Conservation (phyloP, 2,113 vertebrate genomes). For the Heptranchias perlo region DNA sequence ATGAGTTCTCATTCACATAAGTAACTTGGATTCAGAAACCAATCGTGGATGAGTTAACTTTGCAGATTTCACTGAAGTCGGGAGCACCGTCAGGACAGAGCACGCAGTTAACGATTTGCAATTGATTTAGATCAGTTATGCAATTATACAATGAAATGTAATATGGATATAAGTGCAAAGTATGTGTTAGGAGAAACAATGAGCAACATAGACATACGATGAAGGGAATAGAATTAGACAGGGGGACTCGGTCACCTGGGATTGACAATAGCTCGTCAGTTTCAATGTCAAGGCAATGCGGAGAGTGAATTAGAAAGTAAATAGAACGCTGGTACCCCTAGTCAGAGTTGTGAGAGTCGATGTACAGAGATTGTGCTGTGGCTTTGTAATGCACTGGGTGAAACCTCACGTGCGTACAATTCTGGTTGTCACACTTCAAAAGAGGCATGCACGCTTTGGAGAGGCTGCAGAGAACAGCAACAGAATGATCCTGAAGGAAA, state of each 20-base stretch:
- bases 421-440: background rate
- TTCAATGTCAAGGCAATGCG: background rate
- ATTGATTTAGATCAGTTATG: constrained; percentile 16
- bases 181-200: background rate
- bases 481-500: background rate
- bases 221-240: background rate
- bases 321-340: background rate
- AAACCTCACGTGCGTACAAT: background rate
- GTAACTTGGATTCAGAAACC: background rate
- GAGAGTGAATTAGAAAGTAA: background rate
- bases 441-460: background rate
- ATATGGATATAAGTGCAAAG: background rate
- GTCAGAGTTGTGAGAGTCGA: background rate
- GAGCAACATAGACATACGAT: background rate
- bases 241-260: background rate
- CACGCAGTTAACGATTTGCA: background rate
- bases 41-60: background rate
- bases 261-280: background rate
- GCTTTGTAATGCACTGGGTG: background rate
- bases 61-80: background rate
- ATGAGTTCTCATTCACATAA: no score
- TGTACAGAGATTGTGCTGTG: background rate
- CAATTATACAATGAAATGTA: constrained; percentile 14
- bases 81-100: background rate
- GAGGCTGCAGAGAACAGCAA: background rate